Evolutionary conservation across 2,797 vertebrate species (phyloP), one percentile per base, ranked within the genome.

Genomic region (Leptatherina wallacei): DNA sequence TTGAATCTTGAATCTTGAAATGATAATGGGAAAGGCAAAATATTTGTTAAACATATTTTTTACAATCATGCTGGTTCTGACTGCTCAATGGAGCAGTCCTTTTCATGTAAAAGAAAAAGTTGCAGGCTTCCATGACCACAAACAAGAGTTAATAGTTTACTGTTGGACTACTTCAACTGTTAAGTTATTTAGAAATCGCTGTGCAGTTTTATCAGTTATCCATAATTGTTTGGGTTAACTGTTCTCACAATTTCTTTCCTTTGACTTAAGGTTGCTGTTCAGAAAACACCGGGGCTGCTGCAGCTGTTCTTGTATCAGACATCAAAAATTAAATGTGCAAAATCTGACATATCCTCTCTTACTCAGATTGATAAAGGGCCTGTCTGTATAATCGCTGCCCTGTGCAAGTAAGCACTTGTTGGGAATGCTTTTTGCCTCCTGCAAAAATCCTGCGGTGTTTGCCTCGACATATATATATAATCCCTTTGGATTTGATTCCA

Each of bases 321-420:
- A 68, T 74, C 59, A 65, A 56, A 22, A 11, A 18, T 13, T 29
- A 56, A 5, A 29, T 68, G 61, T 30, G 22, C 61, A 38, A 56
- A 80, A 68, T 71, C 70, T 84, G 67, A 72, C 35, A 81, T 55
- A 69, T 81, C 52, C 57, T 72, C 60, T 77, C 71, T 77, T 32
- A 51, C 61, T 87, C 62, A 29, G 73, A 84, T 71, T 78, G 81
- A 87, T 71, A 44, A 82, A 38, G 71, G 55, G 42, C 62, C 35
- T 72, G 62, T 73, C 57, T 80, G 36, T 35, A 57, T 84, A 84
- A 87, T 88, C 77, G 70, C 32, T 32, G 14, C 13, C 40, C 75
- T 62, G 61, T 69, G 76, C 91, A 91, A 85, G 89, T 78, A 66
- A 73, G 76, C 76, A 84, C 89, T 89, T 91, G 91, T 86, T 81